Conservation (phyloP, 2,888 invertebrate species). For the Mythimna vitellina region DNA sequence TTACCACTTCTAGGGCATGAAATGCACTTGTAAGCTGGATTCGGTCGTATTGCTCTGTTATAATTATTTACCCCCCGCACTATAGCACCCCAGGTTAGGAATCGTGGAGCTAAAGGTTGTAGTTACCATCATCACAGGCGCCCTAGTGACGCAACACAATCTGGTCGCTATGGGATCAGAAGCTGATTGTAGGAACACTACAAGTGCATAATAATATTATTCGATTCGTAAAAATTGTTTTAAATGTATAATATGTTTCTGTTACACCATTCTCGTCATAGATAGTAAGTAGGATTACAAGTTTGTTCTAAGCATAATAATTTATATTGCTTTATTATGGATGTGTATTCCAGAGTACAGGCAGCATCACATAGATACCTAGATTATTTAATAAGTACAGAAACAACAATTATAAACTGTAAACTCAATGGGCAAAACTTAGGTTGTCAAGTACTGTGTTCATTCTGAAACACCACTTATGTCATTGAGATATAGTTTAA, state of each 20-base stretch:
- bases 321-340: neutral
- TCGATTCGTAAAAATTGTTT: constrained; percentile 5
- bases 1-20: no score
- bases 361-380: neutral
- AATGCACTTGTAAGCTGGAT: no score
- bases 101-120: no score
- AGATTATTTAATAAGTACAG: neutral
- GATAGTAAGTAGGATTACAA: neutral
- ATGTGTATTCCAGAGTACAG: neutral
- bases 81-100: no score
- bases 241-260: neutral
- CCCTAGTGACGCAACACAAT: no score
- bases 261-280: neutral
- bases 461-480: neutral
- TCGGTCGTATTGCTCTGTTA: no score
- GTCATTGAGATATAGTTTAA: constrained; percentile 1
- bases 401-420: neutral
- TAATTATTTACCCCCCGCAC: no score
- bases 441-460: neutral
- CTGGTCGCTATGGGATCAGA: no score
- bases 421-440: neutral
- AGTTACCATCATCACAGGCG: no score
- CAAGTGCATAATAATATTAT: neutral
- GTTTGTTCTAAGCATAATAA: neutral
- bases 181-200: no score